Conservation (phyloP, 2,113 vertebrate species). For the Leptocoma aspasia region DNA sequence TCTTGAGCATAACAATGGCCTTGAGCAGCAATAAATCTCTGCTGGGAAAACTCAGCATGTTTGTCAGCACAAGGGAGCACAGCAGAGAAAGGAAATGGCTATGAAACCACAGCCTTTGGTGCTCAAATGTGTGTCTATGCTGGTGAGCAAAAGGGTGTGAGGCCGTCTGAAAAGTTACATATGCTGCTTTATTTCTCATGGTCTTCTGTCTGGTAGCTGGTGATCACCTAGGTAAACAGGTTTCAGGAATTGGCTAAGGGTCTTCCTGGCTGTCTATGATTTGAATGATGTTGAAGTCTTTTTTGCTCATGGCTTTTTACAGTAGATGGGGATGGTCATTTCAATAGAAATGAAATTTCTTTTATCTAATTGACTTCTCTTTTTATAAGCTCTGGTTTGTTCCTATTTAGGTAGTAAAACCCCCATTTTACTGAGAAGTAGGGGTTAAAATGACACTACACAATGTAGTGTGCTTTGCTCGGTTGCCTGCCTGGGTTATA, state of each 20-base stretch:
- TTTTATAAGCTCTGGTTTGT: neutral
- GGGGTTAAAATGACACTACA: rapidly evolving
- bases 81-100: neutral
- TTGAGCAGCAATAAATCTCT: neutral
- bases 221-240: rapidly evolving
- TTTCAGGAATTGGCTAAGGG: neutral
- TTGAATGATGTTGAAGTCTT: neutral
- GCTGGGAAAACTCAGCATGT: neutral
- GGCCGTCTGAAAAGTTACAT: neutral
- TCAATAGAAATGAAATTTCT: neutral
- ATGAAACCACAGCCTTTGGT: neutral
- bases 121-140: neutral
- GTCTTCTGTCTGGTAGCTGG: neutral
- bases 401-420: neutral
- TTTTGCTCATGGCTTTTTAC: neutral
- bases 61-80: neutral
- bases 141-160: neutral
- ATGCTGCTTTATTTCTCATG: neutral
- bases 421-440: neutral
- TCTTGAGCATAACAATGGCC: neutral
- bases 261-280: neutral
- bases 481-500: neutral
- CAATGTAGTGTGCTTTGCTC: neutral
- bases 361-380: neutral
- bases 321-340: neutral